Percentiles rank a stretch among this genome's conserved stretches.
Evolutionary conservation across 2,888 invertebrate species (phyloP).

Genomic region (Drosophila nigricruria): DNA sequence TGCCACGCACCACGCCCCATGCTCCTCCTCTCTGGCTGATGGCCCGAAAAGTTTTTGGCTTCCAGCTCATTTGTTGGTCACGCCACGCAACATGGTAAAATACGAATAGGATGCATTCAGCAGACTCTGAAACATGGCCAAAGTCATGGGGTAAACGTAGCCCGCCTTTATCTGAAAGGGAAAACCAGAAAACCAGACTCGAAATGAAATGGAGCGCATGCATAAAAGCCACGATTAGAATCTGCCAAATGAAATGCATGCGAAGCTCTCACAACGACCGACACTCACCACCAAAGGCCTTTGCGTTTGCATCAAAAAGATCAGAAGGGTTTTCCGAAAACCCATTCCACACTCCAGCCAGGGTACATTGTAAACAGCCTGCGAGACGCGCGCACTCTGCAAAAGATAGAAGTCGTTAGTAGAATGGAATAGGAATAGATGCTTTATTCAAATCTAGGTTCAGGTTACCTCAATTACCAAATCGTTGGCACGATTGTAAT

Average conservation of each 20-base stretch:
- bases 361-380: slow-evolving; percentile 80
- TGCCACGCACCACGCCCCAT: slow-evolving; percentile 43
- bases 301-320: slow-evolving; percentile 81
- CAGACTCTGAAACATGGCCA: slow-evolving; percentile 81
- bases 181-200: slow-evolving; percentile 40
- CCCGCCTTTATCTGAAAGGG: slow-evolving; percentile 69
- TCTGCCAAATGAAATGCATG: slow-evolving; percentile 60
- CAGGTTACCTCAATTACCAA: slow-evolving; percentile 76
- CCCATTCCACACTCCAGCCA: slow-evolving; percentile 77
- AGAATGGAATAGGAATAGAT: neutral
- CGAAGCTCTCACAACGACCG: slow-evolving; percentile 14
- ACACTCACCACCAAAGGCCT: slow-evolving; percentile 77
- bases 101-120: slow-evolving; percentile 83
- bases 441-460: neutral
- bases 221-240: slow-evolving; percentile 70
- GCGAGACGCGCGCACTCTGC: slow-evolving; percentile 77
- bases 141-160: slow-evolving; percentile 76
- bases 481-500: slow-evolving; percentile 84
- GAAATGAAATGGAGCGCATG: slow-evolving; percentile 65
- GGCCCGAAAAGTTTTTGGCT: slow-evolving; percentile 67
- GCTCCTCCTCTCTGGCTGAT: slow-evolving; percentile 10
- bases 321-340: slow-evolving; percentile 72
- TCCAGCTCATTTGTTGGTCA: slow-evolving; percentile 79
- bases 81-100: slow-evolving; percentile 82
- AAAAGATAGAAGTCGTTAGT: neutral